phyloP scores from a whole-genome alignment of 2,797 vertebrate species.

The Spondyliosoma cantharus region DNA sequence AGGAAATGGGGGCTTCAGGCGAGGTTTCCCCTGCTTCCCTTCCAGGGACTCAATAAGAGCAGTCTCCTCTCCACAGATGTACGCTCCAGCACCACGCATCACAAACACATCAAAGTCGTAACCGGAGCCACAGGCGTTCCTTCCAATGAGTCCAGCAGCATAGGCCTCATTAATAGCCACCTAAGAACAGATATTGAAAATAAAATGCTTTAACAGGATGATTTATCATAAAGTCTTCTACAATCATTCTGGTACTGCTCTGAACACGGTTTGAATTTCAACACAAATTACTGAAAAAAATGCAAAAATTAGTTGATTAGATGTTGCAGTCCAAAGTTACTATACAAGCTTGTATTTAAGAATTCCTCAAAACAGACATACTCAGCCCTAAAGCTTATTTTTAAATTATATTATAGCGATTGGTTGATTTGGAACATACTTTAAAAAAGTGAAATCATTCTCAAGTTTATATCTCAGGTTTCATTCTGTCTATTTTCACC shows the following conservation, averaged over 20 bases:
- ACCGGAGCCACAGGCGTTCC: conserved; percentile 89
- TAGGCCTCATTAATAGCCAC: conserved; percentile 95
- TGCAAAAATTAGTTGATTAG: background rate
- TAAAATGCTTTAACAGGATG: background rate
- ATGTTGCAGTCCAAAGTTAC: background rate
- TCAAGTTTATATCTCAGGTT: background rate
- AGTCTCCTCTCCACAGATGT: conserved; percentile 97
- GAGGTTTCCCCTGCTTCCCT: conserved; percentile 97
- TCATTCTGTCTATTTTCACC: conserved; percentile 76
- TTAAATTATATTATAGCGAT: no score
- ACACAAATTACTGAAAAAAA: background rate
- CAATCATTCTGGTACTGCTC: background rate
- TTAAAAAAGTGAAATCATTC: background rate
- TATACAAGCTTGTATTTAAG: no score
- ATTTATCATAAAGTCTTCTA: background rate
- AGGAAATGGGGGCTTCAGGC: conserved; percentile 95
- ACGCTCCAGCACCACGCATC: conserved; percentile 93
- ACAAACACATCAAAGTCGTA: conserved; percentile 96
- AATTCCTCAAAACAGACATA: background rate
- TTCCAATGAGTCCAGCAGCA: conserved; percentile 90
- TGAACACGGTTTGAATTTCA: background rate
- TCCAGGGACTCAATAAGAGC: conserved; percentile 96
- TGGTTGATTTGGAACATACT: no score
- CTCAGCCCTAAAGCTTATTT: background rate
- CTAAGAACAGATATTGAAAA: conserved; percentile 70